Evolutionary conservation across 2,113 vertebrate species (phyloP).

Genomic region (Sander lucioperca): DNA sequence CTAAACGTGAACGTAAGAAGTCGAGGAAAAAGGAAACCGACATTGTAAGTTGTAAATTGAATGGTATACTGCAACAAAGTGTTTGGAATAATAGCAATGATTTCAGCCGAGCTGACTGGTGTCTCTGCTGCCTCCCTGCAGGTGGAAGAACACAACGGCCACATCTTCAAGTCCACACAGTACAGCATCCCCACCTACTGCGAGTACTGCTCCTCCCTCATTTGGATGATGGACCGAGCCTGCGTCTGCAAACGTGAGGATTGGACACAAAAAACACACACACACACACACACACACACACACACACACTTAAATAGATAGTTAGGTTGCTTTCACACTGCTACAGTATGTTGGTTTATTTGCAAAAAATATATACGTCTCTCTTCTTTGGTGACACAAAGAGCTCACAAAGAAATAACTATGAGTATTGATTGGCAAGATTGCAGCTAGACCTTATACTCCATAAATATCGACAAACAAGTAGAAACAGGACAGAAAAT

Average conservation of each 20-base stretch:
- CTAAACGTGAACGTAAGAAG: slow-evolving; percentile 95
- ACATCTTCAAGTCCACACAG: slow-evolving; percentile 97
- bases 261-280: not conserved
- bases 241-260: slow-evolving; percentile 97
- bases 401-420: not conserved
- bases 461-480: too few species aligned
- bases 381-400: not conserved
- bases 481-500: not conserved
- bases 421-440: too few species aligned
- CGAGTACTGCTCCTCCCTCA: slow-evolving; percentile 97
- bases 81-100: not conserved
- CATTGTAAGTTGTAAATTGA: slow-evolving; percentile 86
- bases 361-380: not conserved
- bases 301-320: too few species aligned
- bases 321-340: not conserved
- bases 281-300: not conserved
- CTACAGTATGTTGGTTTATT: not conserved
- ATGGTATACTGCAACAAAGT: not conserved
- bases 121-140: slow-evolving; percentile 69
- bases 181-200: slow-evolving; percentile 99
- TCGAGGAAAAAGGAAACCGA: slow-evolving; percentile 96
- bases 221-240: slow-evolving; percentile 99
- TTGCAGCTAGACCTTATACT: not conserved
- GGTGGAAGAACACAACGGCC: slow-evolving; percentile 99
- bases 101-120: slow-evolving; percentile 6